Base-by-base conservation (phyloP, 1,140 invertebrate genomes). In the Polypedilum pembai region DNA sequence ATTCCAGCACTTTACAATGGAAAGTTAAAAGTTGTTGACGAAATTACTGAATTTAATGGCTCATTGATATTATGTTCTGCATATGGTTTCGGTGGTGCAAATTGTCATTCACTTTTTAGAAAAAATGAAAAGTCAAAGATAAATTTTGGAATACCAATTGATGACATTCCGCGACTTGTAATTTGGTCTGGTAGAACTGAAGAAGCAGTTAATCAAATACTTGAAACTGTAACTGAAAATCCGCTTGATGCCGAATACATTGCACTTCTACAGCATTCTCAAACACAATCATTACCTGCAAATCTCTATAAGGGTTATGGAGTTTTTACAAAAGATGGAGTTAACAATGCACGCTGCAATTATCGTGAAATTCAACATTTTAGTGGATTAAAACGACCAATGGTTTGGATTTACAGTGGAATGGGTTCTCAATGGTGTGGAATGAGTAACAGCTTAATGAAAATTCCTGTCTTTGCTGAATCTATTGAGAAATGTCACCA, bases 71-170 rank as follows among this genome's bases (percentile, higher is more conserved):
- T 83, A 82, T n/a, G n/a, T n/a, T n/a, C n/a, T n/a, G n/a, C 88
- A 74, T 93, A 92, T 82, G 91, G 91, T 1, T 92, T 92, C 80
- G 91, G 91, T 75, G 91, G 91, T 20, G 88, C 90, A 45, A 93
- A 93, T 81, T 90, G 89, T 20, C 91, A 92, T 80, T 84, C 88
- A 0, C 78, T 93, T 3, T 77, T 92, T 1, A 86, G 86, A 78
- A 85, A 82, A 2, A 81, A 86, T 78, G 5, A 78, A 0, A 88
- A 87, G 75, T 77, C 80, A 20, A 88, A 88, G 77, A 76, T 88
- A 8, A 82, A 90, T 90, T 80, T 79, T 7, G 86, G 83, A 7
- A 77, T 80, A 24, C 81, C 82, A 24, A 73, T 75, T 5, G 83
- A 85, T 66, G 81, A 82, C 40, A 75, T 85, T 2, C 84, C 84